phyloP scores from a whole-genome alignment of 2,888 invertebrate species.

The Rhodophaea formosa region DNA sequence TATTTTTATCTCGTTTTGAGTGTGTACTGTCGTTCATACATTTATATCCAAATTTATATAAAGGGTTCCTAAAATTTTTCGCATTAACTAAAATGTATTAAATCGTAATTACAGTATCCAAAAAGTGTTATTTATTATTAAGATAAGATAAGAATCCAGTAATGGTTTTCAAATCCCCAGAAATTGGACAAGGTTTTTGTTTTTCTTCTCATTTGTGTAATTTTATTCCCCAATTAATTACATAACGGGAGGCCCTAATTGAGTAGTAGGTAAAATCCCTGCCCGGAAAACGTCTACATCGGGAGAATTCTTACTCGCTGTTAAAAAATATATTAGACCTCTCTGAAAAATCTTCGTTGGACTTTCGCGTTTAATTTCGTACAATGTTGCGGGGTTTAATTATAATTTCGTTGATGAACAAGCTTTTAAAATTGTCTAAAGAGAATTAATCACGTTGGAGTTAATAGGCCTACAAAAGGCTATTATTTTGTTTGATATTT shows the following conservation, averaged over 20 bases:
- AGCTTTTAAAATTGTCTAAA: not conserved
- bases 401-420: slow-evolving; percentile 8
- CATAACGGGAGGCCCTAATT: slow-evolving; percentile 16
- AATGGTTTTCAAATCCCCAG: not conserved
- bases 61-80: too few relatives aligned
- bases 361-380: not conserved
- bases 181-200: slow-evolving; percentile 30
- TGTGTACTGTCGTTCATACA: too few relatives aligned
- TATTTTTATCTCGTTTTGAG: too few relatives aligned
- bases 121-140: too few relatives aligned
- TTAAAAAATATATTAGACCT: slow-evolving; percentile 10
- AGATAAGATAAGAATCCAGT: too few relatives aligned
- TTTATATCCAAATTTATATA: too few relatives aligned
- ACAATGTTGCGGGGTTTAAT: slow-evolving; percentile 9
- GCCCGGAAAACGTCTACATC: not conserved
- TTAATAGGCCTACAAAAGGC: not conserved
- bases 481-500: not conserved
- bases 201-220: slow-evolving; percentile 16
- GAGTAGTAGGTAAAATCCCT: slow-evolving; percentile 15
- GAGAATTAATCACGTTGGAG: not conserved
- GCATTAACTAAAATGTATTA: too few relatives aligned
- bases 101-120: too few relatives aligned
- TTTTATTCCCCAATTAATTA: slow-evolving; percentile 18
- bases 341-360: not conserved
- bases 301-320: slow-evolving; percentile 1